Base-by-base conservation (phyloP, 2,888 invertebrate genomes). In the Meliscaeva auricollis region DNA sequence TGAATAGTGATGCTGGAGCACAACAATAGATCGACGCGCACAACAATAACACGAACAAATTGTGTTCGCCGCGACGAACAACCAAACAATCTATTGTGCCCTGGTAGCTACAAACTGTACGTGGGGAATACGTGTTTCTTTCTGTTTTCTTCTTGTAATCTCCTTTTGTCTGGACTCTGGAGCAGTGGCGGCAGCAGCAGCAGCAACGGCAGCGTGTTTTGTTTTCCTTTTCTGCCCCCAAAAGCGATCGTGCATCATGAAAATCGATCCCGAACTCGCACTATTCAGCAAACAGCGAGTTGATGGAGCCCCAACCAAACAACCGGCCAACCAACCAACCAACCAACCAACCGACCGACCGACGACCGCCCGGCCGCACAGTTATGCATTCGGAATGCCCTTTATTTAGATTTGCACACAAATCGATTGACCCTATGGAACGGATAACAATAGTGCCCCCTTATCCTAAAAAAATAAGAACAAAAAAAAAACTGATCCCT, bases 231-330 rank as follows among this genome's bases (percentile, higher is more conserved):
- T 80, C 80, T 82, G 77, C 72, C 83, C 77, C 73, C 83, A 83
- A 83, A 85, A 76, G 81, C 73, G 73, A 81, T 85, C 85, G 85
- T 85, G 85, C 85, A 85, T 85, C 85, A 81, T 81, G 81, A 81
- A 81, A 85, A 85, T 85, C 76, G 85, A 85, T 81, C 72, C 81
- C 78, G 15, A 52, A 62, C 60, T 77, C 70, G 72, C 84, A 75
- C 72, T 72, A 62, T 64, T 58, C 64, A 54, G 30, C 35, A 17
- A 7, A 22, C 1, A 35, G 9, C 35, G 9, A 38, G 9, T 11
- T 38, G 35, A 32, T 30, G 11, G 3, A 32, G 30, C 13, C 35
- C 13, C 17, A n/a, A n/a, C n/a, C n/a, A n/a, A n/a, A 15, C 22
- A 68, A 11, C 15, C n/a, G 8, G n/a, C n/a, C 7, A 44, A 52